Evolutionary conservation across 2,888 invertebrate genomes (phyloP).

Genomic region (Rhabditoides inermis): DNA sequence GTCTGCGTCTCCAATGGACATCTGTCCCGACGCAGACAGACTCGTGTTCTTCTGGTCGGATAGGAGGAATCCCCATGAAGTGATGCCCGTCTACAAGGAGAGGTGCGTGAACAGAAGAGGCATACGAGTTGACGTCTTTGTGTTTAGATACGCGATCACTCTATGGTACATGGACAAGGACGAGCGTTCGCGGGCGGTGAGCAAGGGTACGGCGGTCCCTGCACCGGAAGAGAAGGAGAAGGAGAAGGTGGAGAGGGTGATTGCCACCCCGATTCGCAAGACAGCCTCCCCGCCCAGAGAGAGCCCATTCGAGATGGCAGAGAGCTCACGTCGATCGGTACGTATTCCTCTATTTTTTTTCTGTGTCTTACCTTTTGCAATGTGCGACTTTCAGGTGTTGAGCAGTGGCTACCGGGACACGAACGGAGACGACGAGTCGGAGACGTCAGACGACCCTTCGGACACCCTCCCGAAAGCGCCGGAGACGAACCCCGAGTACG

Average conservation of each 20-base stretch:
- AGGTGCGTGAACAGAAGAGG: conserved; percentile 53
- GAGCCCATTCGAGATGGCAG: no score
- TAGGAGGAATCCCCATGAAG: conserved; percentile 88
- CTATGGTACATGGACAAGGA: conserved; percentile 39
- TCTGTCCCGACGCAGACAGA: conserved; percentile 84
- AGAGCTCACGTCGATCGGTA: no score
- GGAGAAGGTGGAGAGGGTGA: not conserved
- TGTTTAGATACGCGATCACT: conserved; percentile 45
- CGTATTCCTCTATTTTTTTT: no score
- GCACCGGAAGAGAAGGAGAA: not conserved
- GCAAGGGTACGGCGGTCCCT: not conserved
- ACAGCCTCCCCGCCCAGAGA: no score
- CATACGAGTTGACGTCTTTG: not conserved
- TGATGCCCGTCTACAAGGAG: conserved; percentile 81
- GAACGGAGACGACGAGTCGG: no score
- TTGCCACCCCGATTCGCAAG: not conserved
- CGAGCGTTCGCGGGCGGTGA: conserved; percentile 12
- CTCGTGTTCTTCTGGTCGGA: conserved; percentile 97
- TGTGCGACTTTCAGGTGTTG: no score
- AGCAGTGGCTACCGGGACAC: no score
- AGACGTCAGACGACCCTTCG: no score
- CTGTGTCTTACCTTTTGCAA: no score
- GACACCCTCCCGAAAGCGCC: no score
- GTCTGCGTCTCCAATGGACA: conserved; percentile 70
- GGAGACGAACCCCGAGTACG: no score